Evolutionary conservation across 2,113 vertebrate genomes (phyloP), one percentile per base, ranked within the genome.

Genomic region (Anguilla japonica): DNA sequence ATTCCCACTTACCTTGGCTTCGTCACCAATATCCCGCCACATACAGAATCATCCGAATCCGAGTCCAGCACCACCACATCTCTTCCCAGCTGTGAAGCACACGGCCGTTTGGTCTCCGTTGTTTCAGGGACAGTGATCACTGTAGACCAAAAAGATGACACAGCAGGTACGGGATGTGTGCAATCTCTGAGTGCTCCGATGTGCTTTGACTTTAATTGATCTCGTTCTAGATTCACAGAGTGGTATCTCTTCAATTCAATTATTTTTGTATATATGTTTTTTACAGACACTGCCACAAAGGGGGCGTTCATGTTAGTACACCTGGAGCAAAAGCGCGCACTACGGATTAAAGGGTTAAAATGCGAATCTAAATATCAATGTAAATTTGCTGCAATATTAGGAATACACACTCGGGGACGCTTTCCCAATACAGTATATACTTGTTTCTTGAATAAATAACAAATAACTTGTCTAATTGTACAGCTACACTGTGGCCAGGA

Each of bases 71-170:
- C 93, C 0, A 95, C 87, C 85, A 92, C 93, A 0, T 90, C 91
- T 14, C 29, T 7, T 92, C 85, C 78, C 91, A 89, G 94, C 87
- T 81, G 8, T 88, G 96, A 95, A 40, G 88, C 88, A 41, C 8
- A 57, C 20, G 93, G 90, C 78, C 94, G 95, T 86, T 97, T 93
- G 82, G 87, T 87, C 91, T 97, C 96, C n/a, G 97, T 95, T 63
- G 95, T 93, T 94, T 97, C 97, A 81, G 96, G 95, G 85, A 96
- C 78, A 41, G 92, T 96, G 89, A 18, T 85, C 8, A 85, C 89
- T 89, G 85, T 14, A 56, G 15, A 82, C 71, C 78, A 46, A 39
- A 85, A 41, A 78, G 71, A 29, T 4, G 34, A 63, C 0, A 81
- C 60, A 22, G 5, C 60, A 0, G 57, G 5, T 67, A 26, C 5